Evolutionary conservation across 2,797 vertebrate species (phyloP).

Genomic region (Simalia tracyae): DNA sequence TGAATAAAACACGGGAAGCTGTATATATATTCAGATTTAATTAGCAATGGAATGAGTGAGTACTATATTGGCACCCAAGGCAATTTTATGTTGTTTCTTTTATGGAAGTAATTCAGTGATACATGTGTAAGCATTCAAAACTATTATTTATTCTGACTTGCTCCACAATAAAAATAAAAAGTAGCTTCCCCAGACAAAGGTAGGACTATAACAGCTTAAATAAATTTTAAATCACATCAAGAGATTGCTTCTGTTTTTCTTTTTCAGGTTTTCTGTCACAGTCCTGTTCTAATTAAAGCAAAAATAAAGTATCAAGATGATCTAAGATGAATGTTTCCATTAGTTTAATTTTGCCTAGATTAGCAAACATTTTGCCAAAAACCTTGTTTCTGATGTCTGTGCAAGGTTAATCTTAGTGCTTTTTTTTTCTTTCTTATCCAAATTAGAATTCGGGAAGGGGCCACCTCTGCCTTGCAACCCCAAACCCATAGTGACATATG

Average conservation of each 20-base stretch:
- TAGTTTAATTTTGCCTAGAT: not conserved
- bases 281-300: slow-evolving; percentile 37
- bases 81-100: slow-evolving; percentile 49
- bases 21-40: slow-evolving; percentile 49
- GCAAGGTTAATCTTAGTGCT: not conserved
- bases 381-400: too few relatives aligned
- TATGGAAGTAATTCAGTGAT: slow-evolving; percentile 35
- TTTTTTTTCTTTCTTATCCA: not conserved
- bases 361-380: not conserved
- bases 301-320: slow-evolving; percentile 1
- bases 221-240: slow-evolving; percentile 47
- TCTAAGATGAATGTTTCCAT: not conserved
- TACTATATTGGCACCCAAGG: slow-evolving; percentile 21
- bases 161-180: slow-evolving; percentile 48
- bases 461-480: not conserved
- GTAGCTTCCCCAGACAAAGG: slow-evolving; percentile 42
- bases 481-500: not conserved
- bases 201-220: slow-evolving; percentile 39
- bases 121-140: slow-evolving; percentile 19
- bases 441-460: not conserved
- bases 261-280: slow-evolving; percentile 29
- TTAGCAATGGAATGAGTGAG: slow-evolving; percentile 54
- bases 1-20: slow-evolving; percentile 57
- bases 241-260: slow-evolving; percentile 46
- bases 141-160: slow-evolving; percentile 51